Percentiles rank a stretch among this genome's conserved stretches.
These are phyloP conservation scores for Sterna hirundo DNA, from an alignment of 2,113 vertebrate species.

Conservation along the genomic window DNA sequence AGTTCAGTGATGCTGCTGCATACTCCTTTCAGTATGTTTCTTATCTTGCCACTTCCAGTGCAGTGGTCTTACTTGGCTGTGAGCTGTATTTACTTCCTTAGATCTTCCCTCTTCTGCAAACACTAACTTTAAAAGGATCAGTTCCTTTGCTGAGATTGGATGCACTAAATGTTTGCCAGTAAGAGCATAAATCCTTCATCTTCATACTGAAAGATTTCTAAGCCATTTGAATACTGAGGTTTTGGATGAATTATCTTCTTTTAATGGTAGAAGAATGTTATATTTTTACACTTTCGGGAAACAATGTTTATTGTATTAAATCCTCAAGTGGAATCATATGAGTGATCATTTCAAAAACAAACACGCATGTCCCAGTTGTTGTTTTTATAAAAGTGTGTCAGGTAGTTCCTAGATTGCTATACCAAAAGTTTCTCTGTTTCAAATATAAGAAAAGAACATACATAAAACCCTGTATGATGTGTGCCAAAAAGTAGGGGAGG, in stretches of 20 bases:
- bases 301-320: constrained; percentile 42
- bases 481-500: not conserved
- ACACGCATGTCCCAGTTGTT: not conserved
- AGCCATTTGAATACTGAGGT: not conserved
- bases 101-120: not conserved
- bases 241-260: not conserved
- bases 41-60: not conserved
- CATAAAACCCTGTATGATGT: not conserved
- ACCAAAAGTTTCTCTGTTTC: not conserved
- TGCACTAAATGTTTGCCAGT: not conserved
- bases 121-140: not conserved
- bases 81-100: not conserved
- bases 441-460: not conserved
- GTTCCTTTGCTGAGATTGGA: not conserved
- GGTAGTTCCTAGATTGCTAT: not conserved
- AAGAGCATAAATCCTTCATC: not conserved
- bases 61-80: not conserved
- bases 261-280: constrained; percentile 30
- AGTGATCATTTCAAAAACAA: not conserved
- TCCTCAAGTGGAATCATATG: constrained; percentile 21
- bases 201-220: not conserved
- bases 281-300: not conserved
- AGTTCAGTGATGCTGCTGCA: not conserved
- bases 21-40: not conserved
- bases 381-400: not conserved